phyloP scores from a whole-genome alignment of 2,888 invertebrate genomes.

The Hyposoter didymator region DNA sequence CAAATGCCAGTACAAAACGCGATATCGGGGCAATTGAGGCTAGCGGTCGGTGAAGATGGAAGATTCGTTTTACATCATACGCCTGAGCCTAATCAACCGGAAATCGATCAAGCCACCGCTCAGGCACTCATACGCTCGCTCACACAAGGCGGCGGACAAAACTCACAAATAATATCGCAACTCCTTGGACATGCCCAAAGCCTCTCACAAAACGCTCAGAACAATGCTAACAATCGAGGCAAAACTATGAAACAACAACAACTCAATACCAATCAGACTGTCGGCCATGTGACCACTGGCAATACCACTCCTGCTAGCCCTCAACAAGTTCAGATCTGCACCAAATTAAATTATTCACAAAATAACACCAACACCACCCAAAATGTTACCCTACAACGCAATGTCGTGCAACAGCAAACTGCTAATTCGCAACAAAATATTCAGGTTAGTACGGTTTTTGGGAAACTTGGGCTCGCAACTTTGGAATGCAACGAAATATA shows the following conservation, averaged over 20 bases:
- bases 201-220: slow-evolving; percentile 72
- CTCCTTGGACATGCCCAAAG: slow-evolving; percentile 79
- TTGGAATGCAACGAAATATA: too few species aligned
- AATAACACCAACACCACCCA: slow-evolving; percentile 67
- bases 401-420: slow-evolving; percentile 60
- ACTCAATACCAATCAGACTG: slow-evolving; percentile 57
- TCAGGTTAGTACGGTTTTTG: slow-evolving; percentile 17
- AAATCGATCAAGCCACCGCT: slow-evolving; percentile 82
- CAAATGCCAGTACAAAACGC: slow-evolving; percentile 84
- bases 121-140: slow-evolving; percentile 82
- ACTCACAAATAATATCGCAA: slow-evolving; percentile 82
- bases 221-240: slow-evolving; percentile 55
- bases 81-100: slow-evolving; percentile 84
- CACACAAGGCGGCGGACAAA: slow-evolving; percentile 80
- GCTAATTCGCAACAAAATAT: slow-evolving; percentile 68
- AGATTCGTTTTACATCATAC: slow-evolving; percentile 88
- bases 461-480: too few species aligned
- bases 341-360: slow-evolving; percentile 73
- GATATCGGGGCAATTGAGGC: slow-evolving; percentile 86
- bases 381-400: slow-evolving; percentile 59
- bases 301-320: slow-evolving; percentile 71
- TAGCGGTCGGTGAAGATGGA: slow-evolving; percentile 89
- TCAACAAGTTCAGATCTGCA: slow-evolving; percentile 77
- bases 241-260: slow-evolving; percentile 56
- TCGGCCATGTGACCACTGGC: slow-evolving; percentile 63